A percentile compares a stretch with the other conserved stretches of the same genome.
Evolutionary conservation across 1,140 invertebrate genomes (phyloP).

Genomic region (Eriosoma lanigerum): DNA sequence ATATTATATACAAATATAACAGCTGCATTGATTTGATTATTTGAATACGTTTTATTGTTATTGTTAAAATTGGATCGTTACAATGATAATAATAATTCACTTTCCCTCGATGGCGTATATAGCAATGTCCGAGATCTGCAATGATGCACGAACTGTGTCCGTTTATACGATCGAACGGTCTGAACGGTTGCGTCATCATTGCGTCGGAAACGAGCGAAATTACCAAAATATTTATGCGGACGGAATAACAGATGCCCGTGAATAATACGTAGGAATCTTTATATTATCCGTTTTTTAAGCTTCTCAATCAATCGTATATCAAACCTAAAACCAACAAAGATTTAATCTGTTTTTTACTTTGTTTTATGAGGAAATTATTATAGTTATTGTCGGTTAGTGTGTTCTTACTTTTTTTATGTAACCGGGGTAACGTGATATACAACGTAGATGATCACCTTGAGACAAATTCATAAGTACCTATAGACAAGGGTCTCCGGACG

Average conservation of each 20-base stretch:
- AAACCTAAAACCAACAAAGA: too few relatives aligned
- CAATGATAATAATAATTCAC: too few relatives aligned
- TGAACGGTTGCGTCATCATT: neutral
- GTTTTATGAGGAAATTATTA: too few relatives aligned
- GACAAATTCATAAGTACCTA: neutral
- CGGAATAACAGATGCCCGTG: too few relatives aligned
- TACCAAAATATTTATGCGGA: constrained; percentile 11
- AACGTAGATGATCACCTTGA: constrained; percentile 33
- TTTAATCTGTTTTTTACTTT: neutral
- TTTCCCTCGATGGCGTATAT: neutral
- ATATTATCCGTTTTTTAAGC: too few relatives aligned
- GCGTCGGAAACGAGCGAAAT: neutral
- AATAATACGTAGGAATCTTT: too few relatives aligned
- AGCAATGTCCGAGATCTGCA: neutral
- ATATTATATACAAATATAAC: too few relatives aligned
- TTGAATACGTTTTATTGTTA: too few relatives aligned
- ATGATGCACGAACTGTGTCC: constrained; percentile 32
- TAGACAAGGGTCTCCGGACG: constrained; percentile 1
- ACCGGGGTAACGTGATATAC: neutral
- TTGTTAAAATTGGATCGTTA: too few relatives aligned
- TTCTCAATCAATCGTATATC: too few relatives aligned
- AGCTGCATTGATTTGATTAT: too few relatives aligned
- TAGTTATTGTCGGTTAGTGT: neutral
- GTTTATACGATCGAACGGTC: constrained; percentile 33
- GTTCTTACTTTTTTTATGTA: neutral